Conservation (phyloP, 2,797 vertebrate genomes). For the Syndactyla subalaris region DNA sequence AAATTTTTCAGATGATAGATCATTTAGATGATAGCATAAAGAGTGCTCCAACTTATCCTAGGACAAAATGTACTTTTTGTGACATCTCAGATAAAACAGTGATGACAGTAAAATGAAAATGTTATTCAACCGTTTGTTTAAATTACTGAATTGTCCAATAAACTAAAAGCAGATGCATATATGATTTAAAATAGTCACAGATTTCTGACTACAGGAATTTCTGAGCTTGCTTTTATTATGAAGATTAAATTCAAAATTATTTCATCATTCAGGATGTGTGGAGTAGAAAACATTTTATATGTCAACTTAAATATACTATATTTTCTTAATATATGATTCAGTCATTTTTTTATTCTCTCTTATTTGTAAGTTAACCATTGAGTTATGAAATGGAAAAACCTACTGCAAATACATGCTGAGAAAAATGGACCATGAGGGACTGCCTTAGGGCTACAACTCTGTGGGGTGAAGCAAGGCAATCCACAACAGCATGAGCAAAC, state of each 20-base stretch:
- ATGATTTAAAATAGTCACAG: neutral
- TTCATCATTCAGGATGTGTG: neutral
- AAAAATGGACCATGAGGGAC: neutral
- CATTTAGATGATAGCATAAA: neutral
- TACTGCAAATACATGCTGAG: neutral
- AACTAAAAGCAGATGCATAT: neutral
- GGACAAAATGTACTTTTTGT: neutral
- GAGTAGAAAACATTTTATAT: neutral
- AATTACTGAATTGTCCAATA: neutral
- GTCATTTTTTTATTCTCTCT: neutral
- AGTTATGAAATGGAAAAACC: neutral
- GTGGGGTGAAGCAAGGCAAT: neutral
- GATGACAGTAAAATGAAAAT: neutral
- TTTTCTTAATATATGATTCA: neutral
- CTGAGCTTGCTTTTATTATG: neutral
- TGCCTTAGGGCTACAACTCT: neutral
- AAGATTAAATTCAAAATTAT: neutral
- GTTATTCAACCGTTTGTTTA: neutral
- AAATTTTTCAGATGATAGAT: neutral
- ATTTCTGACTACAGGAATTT: neutral
- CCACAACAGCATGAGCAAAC: neutral
- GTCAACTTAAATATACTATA: neutral
- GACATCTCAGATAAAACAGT: neutral
- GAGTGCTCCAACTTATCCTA: neutral
- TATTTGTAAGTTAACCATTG: neutral